Evolutionary conservation across 2,888 invertebrate species (phyloP).

Genomic region (Gymnocheta viridis): DNA sequence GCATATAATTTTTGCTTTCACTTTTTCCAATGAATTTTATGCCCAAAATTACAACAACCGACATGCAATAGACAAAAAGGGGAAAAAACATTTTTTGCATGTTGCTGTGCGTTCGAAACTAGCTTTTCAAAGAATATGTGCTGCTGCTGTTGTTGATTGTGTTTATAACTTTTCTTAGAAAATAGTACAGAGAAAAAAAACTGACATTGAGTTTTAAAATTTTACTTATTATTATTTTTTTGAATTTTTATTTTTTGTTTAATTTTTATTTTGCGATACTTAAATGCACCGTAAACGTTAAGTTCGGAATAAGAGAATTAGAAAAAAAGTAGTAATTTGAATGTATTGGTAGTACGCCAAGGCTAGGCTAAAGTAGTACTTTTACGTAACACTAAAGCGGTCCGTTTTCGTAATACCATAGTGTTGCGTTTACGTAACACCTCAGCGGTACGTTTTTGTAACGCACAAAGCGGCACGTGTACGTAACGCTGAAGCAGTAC

Average conservation of each 20-base stretch:
- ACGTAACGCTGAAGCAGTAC: background rate
- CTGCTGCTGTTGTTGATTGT: too few relatives aligned
- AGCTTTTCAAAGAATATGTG: background rate
- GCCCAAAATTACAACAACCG: background rate
- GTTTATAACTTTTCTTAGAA: too few relatives aligned
- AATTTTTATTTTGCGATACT: constrained; percentile 2
- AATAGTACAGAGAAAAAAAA: too few relatives aligned
- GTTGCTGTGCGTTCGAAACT: background rate
- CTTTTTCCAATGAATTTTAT: constrained; percentile 7
- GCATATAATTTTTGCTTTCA: background rate
- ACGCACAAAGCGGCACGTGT: background rate
- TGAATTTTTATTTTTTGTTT: too few relatives aligned
- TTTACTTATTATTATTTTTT: too few relatives aligned
- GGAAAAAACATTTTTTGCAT: background rate
- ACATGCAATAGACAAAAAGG: too few relatives aligned
- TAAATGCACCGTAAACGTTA: background rate
- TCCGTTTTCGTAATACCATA: background rate
- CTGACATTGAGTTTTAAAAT: too few relatives aligned
- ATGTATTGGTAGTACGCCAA: background rate
- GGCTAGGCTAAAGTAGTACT: background rate
- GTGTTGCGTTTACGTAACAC: background rate
- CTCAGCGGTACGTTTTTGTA: background rate
- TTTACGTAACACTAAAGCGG: background rate
- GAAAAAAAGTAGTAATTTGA: too few relatives aligned
- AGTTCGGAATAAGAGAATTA: background rate